Conservation (phyloP, 1,140 invertebrate species). For the Drosophila paulistorum region DNA sequence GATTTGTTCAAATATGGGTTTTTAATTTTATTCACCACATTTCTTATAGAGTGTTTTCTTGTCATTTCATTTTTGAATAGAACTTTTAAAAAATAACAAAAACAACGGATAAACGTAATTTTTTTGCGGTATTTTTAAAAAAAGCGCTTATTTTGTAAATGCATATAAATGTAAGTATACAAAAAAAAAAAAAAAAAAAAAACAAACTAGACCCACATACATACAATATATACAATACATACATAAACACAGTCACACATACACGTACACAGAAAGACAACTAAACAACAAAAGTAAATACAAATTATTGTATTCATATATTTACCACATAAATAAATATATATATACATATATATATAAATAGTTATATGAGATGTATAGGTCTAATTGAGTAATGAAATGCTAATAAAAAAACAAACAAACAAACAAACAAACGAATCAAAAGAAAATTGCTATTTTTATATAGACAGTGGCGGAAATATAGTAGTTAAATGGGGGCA, state of each 20-base stretch:
- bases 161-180: slow-evolving; percentile 81
- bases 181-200: slow-evolving; percentile 36
- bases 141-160: slow-evolving; percentile 83
- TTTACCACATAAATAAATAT: slow-evolving; percentile 78
- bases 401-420: slow-evolving; percentile 68
- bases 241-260: slow-evolving; percentile 40
- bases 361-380: slow-evolving; percentile 79
- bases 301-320: slow-evolving; percentile 80
- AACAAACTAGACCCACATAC: slow-evolving; percentile 12
- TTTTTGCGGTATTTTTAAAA: slow-evolving; percentile 83
- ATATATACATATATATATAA: slow-evolving; percentile 54
- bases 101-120: slow-evolving; percentile 78
- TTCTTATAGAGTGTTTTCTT: slow-evolving; percentile 66
- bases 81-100: slow-evolving; percentile 52
- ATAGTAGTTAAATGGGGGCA: too few relatives aligned
- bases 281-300: slow-evolving; percentile 36
- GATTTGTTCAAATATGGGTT: slow-evolving; percentile 43
- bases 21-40: neutral
- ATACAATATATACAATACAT: slow-evolving; percentile 32
- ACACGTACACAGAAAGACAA: slow-evolving; percentile 46
- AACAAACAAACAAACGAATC: slow-evolving; percentile 63
- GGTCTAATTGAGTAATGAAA: slow-evolving; percentile 75
- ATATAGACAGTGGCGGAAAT: too few relatives aligned
- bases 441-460: slow-evolving; percentile 20
- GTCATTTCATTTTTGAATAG: slow-evolving; percentile 70